These are phyloP conservation scores for Gulo gulo DNA, from an alignment of 2,113 vertebrate genomes.

Conservation along the genomic window DNA sequence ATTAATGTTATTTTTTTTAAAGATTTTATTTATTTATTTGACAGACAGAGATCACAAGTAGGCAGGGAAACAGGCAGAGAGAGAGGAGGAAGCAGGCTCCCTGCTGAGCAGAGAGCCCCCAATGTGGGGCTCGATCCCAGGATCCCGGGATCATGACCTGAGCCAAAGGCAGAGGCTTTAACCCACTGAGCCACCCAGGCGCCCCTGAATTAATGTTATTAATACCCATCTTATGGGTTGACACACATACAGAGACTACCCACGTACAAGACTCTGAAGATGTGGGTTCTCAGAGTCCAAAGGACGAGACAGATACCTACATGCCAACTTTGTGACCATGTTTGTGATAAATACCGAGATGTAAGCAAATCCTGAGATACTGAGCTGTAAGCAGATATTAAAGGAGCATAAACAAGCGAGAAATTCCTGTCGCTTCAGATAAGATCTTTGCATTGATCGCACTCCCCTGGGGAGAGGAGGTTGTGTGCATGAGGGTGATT, in stretches of 20 bases:
- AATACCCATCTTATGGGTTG: not conserved
- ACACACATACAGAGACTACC: not conserved
- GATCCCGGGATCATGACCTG: no score
- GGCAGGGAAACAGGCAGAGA: no score
- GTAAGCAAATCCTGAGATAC: not conserved
- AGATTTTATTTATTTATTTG: no score
- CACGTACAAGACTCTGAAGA: not conserved
- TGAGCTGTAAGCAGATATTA: not conserved
- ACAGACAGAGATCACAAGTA: no score
- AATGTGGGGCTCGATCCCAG: no score
- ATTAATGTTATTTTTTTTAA: not conserved
- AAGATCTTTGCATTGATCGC: not conserved
- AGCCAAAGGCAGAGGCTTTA: no score
- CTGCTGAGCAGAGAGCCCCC: no score
- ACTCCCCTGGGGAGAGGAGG: not conserved
- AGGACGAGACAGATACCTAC: not conserved
- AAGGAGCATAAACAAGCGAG: not conserved
- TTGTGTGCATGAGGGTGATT: not conserved
- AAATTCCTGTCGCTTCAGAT: not conserved
- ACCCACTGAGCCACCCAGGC: no score
- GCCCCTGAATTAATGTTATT: not conserved
- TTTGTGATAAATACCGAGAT: not conserved
- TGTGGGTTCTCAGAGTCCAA: not conserved
- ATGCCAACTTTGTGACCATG: not conserved
- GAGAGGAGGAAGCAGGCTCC: no score